Conservation (phyloP, 2,888 invertebrate species). For the Rhodophaea formosa region DNA sequence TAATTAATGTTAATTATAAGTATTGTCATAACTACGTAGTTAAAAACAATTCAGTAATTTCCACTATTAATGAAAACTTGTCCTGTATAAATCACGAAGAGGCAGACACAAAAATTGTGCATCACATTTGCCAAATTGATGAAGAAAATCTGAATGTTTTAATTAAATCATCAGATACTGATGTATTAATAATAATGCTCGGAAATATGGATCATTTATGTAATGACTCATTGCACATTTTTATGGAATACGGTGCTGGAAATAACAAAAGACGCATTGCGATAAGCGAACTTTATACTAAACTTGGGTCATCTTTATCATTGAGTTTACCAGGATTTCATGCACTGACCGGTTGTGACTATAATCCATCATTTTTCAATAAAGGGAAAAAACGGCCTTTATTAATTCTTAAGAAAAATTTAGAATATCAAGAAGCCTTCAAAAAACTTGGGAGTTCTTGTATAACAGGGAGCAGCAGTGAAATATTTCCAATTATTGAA, state of each 20-base stretch:
- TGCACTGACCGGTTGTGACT: conserved; percentile 30
- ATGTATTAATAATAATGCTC: conserved; percentile 34
- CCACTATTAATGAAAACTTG: conserved; percentile 2
- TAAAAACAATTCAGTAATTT: background rate
- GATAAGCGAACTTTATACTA: conserved; percentile 18
- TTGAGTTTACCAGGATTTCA: conserved; percentile 29
- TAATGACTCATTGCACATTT: conserved; percentile 23
- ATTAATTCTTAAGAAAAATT: conserved; percentile 18
- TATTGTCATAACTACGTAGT: conserved; percentile 8
- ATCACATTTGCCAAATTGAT: conserved; percentile 18
- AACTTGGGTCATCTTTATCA: conserved; percentile 22
- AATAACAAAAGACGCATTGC: conserved; percentile 24
- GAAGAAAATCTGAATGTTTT: conserved; percentile 20
- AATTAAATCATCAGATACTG: conserved; percentile 31
- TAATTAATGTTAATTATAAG: conserved; percentile 11
- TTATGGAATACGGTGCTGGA: conserved; percentile 25
- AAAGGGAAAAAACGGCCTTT: conserved; percentile 28
- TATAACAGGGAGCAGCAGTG: too few species aligned
- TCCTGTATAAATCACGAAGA: conserved; percentile 20
- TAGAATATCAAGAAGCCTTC: conserved; percentile 22
- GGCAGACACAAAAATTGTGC: conserved; percentile 20
- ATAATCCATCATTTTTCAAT: conserved; percentile 28
- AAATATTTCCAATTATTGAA: conserved; percentile 3
- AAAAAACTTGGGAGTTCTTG: too few species aligned
- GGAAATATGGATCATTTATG: conserved; percentile 27